These are phyloP conservation scores for Dicerorhinus sumatrensis DNA, from an alignment of 2,113 vertebrate genomes.

Conservation along the genomic window DNA sequence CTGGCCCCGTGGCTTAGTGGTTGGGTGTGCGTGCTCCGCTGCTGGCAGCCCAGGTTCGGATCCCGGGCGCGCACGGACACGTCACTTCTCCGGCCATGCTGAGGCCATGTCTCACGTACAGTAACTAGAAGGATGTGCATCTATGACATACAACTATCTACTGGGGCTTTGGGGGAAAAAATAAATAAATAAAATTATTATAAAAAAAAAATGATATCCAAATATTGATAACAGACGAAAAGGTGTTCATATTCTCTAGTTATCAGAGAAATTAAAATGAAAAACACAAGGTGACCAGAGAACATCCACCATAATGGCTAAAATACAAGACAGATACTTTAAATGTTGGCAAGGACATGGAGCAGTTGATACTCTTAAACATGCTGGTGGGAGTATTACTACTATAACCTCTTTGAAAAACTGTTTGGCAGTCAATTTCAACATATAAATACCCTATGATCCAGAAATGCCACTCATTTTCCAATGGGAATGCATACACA, in stretches of 20 bases:
- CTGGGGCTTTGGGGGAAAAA: too few species aligned
- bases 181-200: too few species aligned
- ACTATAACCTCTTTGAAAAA: neutral
- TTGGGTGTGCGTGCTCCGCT: too few species aligned
- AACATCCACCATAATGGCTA: neutral
- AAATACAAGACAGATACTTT: neutral
- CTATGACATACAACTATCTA: too few species aligned
- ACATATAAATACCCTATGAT: neutral
- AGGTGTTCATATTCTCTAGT: neutral
- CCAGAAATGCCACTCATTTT: neutral
- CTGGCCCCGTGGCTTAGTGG: too few species aligned
- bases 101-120: too few species aligned
- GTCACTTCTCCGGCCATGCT: too few species aligned
- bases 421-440: neutral
- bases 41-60: too few species aligned
- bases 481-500: neutral
- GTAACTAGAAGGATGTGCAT: too few species aligned
- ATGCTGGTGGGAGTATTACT: neutral
- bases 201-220: too few species aligned
- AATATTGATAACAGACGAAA: neutral
- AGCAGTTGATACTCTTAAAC: neutral
- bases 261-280: neutral
- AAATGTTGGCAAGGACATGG: neutral
- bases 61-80: too few species aligned
- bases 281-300: neutral